Base-by-base conservation (phyloP, 2,113 vertebrate genomes). In the Muscicapa adusta region DNA sequence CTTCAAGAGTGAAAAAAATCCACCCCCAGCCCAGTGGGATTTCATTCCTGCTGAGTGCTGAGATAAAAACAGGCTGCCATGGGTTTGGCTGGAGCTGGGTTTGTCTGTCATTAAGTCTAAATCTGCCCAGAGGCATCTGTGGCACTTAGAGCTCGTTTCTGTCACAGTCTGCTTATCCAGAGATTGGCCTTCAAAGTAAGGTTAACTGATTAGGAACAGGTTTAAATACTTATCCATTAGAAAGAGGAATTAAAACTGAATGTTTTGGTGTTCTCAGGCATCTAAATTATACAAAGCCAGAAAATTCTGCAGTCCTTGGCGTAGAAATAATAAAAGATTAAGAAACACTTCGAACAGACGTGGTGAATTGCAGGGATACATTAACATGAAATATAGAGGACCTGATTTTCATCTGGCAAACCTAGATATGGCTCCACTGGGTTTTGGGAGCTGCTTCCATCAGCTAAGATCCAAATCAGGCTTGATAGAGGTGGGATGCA, bases 321-420 rank as follows among this genome's bases (percentile, higher is more conserved):
- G 16, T 0, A 67, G 91, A 63, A 81, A 81, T 74, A 92, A 88
- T 86, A 62, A 88, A 94, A 92, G n/a, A 93, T 88, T 88, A 77
- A 91, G 43, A 36, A 91, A 70, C 31, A 45, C 47, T 94, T 85
- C 40, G 36, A 77, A 29, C 9, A 85, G 47, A 36, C 8, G 1
- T 6, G 16, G 36, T 34, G 13, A 65, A 40, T 82, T 29, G 9
- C 42, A 75, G 36, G 20, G 50, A 42, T 76, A 6, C 74, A 54
- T 83, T 66, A 66, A 18, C 57, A 51, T 76, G 54, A 66, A 93
- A 62, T 70, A 76, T 15, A 60, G 26, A 3, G 38, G 60, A 74
- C 22, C 33, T 3, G 0, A 45, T 63, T 11, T 24, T 88, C 66
- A 58, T 10, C 45, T 92, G 72, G 28, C 20, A 61, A 90, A 54